Evolutionary conservation across 1,140 invertebrate genomes (phyloP), one percentile per base, ranked within the genome.

Genomic region (Chrysomallon squamiferum): DNA sequence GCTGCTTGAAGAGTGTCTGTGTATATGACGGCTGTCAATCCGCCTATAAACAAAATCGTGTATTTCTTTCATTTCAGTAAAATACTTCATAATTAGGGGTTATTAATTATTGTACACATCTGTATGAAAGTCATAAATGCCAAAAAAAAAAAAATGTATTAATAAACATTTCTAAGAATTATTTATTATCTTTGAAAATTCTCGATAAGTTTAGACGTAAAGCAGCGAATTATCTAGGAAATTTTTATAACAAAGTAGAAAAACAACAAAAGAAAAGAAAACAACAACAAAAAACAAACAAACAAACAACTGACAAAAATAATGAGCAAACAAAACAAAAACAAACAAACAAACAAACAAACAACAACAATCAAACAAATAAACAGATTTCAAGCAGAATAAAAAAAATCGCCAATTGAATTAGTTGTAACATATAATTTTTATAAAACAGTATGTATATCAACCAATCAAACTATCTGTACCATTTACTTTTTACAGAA

Each of bases 21-120:
- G 65, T 86, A 88, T 22, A 88, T 88, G 25, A 88, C 87, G 30
- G 86, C 86, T 33, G 84, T 82, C n/a, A 88, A 70, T 15, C 87
- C 87, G 68, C 86, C 86, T 85, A 7, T 2, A 2, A 54, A 22
- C 50, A 54, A 54, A 56, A 59, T 18, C 2, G 11, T 30, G 13
- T 32, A 20, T 30, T 29, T 22, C 11, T 6, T 9, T 27, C 18
- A 29, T n/a, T 9, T 58, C 33, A 9, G 18, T n/a, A 58, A 7
- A 9, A 18, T 25, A 13, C n/a, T 5, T 5, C 15, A 15, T 25
- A 57, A 29, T 4, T 57, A 27, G 3, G 30, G 1, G 22, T 7
- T 5, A 57, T 9, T 57, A n/a, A 57, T 29, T 9, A 9, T 29
- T 57, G 7, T 57, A n/a, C 54, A 2, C 25, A 59, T 18, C 3